Conservation (phyloP, 2,797 vertebrate species). For the Sardinella longiceps region DNA sequence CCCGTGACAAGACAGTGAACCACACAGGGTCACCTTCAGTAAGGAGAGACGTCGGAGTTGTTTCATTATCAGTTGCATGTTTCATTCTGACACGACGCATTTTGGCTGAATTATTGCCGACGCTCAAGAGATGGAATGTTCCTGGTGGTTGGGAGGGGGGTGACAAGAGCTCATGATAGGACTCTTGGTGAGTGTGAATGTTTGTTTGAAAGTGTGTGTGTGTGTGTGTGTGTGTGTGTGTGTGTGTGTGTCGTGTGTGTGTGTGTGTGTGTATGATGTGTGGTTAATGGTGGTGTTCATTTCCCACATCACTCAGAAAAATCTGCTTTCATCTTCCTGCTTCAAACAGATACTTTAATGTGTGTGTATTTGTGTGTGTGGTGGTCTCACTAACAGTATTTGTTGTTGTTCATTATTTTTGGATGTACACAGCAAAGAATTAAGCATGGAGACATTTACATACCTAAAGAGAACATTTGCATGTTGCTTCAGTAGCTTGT, state of each 20-base stretch:
- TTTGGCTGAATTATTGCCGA: background rate
- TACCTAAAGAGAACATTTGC: slow-evolving; percentile 25
- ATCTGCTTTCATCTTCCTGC: slow-evolving; percentile 39
- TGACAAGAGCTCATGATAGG: background rate
- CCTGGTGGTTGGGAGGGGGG: background rate
- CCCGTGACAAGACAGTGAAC: background rate
- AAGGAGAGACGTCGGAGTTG: background rate
- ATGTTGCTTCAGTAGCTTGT: background rate
- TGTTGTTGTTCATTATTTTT: slow-evolving; percentile 22
- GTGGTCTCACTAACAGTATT: background rate
- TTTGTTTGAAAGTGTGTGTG: background rate
- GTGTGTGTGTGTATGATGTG: background rate
- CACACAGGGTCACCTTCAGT: slow-evolving; percentile 7
- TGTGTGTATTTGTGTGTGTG: slow-evolving; percentile 3
- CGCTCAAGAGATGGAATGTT: background rate
- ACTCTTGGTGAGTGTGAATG: background rate
- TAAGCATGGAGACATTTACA: slow-evolving; percentile 22
- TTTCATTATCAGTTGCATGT: background rate
- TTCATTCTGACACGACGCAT: background rate
- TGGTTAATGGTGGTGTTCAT: slow-evolving; percentile 30
- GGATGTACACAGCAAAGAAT: slow-evolving; percentile 23
- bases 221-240: background rate
- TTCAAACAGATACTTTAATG: slow-evolving; percentile 43
- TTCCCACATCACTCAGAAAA: slow-evolving; percentile 39
- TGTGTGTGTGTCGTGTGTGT: background rate